Evolutionary conservation across 1,140 invertebrate genomes (phyloP).

Genomic region (Ceratina japonica): DNA sequence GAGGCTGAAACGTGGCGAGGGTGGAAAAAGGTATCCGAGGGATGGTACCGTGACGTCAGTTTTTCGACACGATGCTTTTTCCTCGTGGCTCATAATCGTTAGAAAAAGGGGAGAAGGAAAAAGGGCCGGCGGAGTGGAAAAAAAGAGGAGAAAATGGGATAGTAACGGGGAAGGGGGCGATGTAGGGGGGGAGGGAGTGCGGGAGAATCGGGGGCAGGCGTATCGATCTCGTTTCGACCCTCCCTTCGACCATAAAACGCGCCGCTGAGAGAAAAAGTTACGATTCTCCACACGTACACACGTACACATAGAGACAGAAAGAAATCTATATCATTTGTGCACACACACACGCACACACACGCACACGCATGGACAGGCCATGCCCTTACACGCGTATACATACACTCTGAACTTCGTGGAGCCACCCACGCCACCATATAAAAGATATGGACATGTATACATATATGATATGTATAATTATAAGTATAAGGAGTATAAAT

Average conservation of each 20-base stretch:
- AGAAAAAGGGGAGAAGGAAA: neutral
- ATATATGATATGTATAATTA: neutral
- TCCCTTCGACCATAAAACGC: conserved; percentile 51
- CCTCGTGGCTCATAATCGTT: conserved; percentile 18
- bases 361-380: too few species aligned
- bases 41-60: conserved; percentile 16
- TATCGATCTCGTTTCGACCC: conserved; percentile 59
- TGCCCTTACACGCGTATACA: neutral
- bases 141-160: neutral
- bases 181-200: too few species aligned
- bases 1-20: neutral
- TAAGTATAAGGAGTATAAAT: neutral
- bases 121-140: neutral
- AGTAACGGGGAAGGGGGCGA: too few species aligned
- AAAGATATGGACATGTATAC: neutral
- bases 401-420: neutral
- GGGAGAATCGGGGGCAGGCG: conserved; percentile 47
- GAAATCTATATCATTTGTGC: conserved; percentile 15
- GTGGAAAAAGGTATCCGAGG: conserved; percentile 19
- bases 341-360: too few species aligned
- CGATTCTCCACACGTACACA: conserved; percentile 42
- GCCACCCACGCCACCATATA: neutral
- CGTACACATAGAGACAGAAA: conserved; percentile 2
- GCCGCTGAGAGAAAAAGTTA: conserved; percentile 41
- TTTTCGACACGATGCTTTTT: neutral